Conservation (phyloP, 2,888 invertebrate species). For the Gymnosoma rotundatum region DNA sequence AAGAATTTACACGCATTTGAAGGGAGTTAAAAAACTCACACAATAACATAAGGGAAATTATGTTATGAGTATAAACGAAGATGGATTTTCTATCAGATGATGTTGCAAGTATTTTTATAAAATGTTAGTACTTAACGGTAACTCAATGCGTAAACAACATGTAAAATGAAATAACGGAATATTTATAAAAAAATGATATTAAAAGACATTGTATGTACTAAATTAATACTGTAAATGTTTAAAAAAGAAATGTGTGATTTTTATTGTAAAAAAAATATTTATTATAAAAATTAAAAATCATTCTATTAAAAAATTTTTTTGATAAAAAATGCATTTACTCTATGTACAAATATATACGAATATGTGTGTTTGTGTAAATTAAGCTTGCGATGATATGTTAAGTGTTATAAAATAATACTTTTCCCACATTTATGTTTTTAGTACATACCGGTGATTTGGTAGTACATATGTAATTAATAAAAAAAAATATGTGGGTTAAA, state of each 20-base stretch:
- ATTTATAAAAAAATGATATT: neutral
- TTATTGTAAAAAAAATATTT: neutral
- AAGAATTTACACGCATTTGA: neutral
- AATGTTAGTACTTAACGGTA: constrained; percentile 67
- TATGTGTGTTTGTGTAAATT: neutral
- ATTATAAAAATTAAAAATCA: neutral
- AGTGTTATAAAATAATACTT: constrained; percentile 1
- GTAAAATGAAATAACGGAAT: constrained; percentile 24
- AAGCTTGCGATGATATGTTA: neutral
- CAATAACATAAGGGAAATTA: constrained; percentile 15
- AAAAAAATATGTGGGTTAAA: neutral
- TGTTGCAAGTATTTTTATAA: constrained; percentile 57
- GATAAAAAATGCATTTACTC: too few species aligned
- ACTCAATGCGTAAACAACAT: constrained; percentile 64
- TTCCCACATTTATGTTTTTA: neutral
- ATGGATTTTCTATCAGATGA: constrained; percentile 48
- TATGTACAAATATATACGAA: neutral
- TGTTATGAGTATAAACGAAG: constrained; percentile 3
- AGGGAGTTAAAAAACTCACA: neutral
- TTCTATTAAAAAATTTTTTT: neutral
- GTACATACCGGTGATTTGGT: constrained; percentile 12
- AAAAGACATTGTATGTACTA: constrained; percentile 6
- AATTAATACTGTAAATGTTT: neutral
- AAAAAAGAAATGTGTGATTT: constrained; percentile 31
- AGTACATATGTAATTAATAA: neutral